Base-by-base conservation (phyloP, 2,888 invertebrate species). In the Agonopterix arenella region DNA sequence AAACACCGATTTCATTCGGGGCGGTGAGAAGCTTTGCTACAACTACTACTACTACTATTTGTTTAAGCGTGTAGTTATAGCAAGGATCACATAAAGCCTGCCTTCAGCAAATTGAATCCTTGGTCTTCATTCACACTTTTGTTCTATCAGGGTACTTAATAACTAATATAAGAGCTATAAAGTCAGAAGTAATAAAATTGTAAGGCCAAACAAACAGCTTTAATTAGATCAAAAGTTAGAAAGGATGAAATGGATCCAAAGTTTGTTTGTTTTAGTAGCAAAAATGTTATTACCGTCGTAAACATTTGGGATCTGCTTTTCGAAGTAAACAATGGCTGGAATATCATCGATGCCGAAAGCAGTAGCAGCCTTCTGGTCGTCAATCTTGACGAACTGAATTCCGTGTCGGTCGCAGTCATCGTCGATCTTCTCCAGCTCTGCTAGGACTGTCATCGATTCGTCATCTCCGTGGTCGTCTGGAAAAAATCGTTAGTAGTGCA, bases 331-430 rank as follows among this genome's bases (percentile, higher is more conserved):
- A 64, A 97, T 94, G 45, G 96, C 92, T 16, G 97, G 97, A 49
- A 94, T 83, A 47, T 91, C 89, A 67, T 97, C 96, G 62, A 97
- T 94, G 58, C 97, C 97, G 78, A 95, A 97, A 56, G 96, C 95
- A 58, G 91, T 92, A 48, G 96, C 95, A n/a, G 96, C 95, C 61
- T 92, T 92, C 42, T 91, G 89, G 76, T 97, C 97, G 69, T 97
- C 97, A 61, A 97, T 97, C 86, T 97, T 97, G 43, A 97, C 97
- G 77, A 97, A 97, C 76, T 96, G 96, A 64, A 97, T 97, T 53
- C 96, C 96, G 70, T 96, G 95, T 65, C 95, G 94, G 80, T 97
- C 97, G 76, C 96, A 96, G 78, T 97, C 97, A 79, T 97, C 97
- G 79, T 97, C 97, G 69, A 97, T 97, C 84, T 96, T 96, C 84